Evolutionary conservation across 2,797 vertebrate genomes (phyloP).

Genomic region (Rhinichthys osculus): DNA sequence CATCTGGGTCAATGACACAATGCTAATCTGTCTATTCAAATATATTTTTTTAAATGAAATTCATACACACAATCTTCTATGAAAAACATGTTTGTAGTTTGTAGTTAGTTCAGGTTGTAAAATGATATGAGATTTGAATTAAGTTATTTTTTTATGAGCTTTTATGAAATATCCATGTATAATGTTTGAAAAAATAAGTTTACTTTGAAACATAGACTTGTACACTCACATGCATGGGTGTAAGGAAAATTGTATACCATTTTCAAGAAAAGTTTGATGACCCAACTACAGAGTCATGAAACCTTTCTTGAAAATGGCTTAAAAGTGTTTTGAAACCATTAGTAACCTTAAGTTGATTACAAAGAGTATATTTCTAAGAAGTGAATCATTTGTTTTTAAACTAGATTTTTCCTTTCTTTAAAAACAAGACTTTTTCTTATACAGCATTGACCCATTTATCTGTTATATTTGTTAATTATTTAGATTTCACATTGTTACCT

Average conservation of each 20-base stretch:
- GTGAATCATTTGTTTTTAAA: not conserved
- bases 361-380: not conserved
- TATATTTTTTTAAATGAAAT: not conserved
- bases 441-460: not conserved
- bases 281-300: not conserved
- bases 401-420: not conserved
- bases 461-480: conserved; percentile 22
- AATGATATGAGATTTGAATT: too few species aligned
- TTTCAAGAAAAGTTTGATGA: not conserved
- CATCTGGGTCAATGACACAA: not conserved
- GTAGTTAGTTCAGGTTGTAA: not conserved
- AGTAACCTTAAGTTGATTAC: not conserved
- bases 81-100: not conserved
- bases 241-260: not conserved
- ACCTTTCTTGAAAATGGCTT: not conserved
- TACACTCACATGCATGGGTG: not conserved
- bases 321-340: conserved; percentile 2
- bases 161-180: not conserved
- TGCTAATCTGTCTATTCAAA: not conserved
- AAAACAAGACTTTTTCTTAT: not conserved
- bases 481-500: not conserved
- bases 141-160: not conserved
- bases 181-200: not conserved
- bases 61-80: not conserved
- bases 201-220: not conserved